These are phyloP conservation scores for Atractosteus spatula DNA, from an alignment of 2,113 vertebrate species.

Conservation along the genomic window DNA sequence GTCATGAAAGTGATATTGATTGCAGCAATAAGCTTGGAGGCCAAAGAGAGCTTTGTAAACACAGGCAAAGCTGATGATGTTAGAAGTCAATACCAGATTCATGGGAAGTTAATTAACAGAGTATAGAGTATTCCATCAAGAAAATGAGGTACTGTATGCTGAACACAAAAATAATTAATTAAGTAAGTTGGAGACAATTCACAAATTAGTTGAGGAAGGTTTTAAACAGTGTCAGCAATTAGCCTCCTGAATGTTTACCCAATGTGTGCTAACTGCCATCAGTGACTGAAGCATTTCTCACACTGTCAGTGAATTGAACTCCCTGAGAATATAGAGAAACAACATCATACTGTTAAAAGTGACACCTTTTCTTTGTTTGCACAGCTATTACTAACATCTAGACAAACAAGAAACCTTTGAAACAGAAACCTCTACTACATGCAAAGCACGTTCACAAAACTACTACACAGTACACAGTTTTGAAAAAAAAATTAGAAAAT, in stretches of 20 bases:
- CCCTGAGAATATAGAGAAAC: too few relatives aligned
- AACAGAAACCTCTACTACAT: too few relatives aligned
- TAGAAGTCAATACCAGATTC: not conserved
- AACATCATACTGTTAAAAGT: too few relatives aligned
- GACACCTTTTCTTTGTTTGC: too few relatives aligned
- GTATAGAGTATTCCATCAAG: not conserved
- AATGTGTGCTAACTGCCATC: not conserved
- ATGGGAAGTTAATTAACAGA: constrained; percentile 3
- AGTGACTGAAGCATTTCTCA: too few relatives aligned
- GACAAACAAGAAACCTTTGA: too few relatives aligned
- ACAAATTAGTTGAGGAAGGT: not conserved
- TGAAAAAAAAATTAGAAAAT: too few relatives aligned
- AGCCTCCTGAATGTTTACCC: not conserved
- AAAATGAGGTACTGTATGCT: not conserved
- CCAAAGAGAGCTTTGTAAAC: not conserved
- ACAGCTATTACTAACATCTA: too few relatives aligned
- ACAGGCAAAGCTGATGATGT: not conserved
- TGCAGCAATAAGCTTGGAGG: not conserved
- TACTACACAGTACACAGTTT: too few relatives aligned
- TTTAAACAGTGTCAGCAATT: not conserved
- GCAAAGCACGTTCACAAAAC: too few relatives aligned
- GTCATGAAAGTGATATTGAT: not conserved
- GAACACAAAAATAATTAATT: not conserved
- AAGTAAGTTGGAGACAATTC: not conserved
- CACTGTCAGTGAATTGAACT: too few relatives aligned